Base-by-base conservation (phyloP, 2,888 invertebrate genomes). In the Yponomeuta evonymella region DNA sequence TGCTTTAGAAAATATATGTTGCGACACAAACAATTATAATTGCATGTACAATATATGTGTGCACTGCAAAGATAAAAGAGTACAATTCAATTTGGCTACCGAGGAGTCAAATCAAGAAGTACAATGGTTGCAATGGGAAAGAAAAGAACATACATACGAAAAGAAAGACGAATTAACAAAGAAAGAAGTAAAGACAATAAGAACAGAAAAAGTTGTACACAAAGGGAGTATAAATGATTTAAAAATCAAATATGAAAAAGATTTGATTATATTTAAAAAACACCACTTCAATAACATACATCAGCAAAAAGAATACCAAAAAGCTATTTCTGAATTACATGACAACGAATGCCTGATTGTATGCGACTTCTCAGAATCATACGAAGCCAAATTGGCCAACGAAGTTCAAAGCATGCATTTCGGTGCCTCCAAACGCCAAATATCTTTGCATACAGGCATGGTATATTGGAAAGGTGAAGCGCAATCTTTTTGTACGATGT, bases 361-460 rank as follows among this genome's bases (percentile, higher is more conserved):
- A 5, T 72, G 72, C 51, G 74, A 74, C 67, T 75, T 74, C 51
- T 74, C 72, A 1, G 73, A 74, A 70, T 74, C 74, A 70, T 74
- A 74, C 70, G 71, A 71, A 65, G 63, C 70, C 29, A 75, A 75
- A 69, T 48, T 74, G 33, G 63, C 67, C 12, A 67, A 62, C 29
- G 73, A 75, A 72, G 72, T 75, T 70, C 74, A 74, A 72, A 67
- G 71, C 12, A 72, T 74, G 72, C 74, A 74, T 68, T 74, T 73
- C 67, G 73, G 74, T 69, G 73, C 74, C 8, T 74, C 73, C 30
- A 72, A 74, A 72, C 66, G 48, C 23, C 73, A 74, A 67, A 71
- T 73, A 11, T 72, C 73, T 11, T 70, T 75, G 48, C 74, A 74
- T 33, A 73, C 73, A 30, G 72, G 73, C 11, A 74, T 74, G 72